Conservation (phyloP, 1,140 invertebrate species). For the Neodiprion lecontei region DNA sequence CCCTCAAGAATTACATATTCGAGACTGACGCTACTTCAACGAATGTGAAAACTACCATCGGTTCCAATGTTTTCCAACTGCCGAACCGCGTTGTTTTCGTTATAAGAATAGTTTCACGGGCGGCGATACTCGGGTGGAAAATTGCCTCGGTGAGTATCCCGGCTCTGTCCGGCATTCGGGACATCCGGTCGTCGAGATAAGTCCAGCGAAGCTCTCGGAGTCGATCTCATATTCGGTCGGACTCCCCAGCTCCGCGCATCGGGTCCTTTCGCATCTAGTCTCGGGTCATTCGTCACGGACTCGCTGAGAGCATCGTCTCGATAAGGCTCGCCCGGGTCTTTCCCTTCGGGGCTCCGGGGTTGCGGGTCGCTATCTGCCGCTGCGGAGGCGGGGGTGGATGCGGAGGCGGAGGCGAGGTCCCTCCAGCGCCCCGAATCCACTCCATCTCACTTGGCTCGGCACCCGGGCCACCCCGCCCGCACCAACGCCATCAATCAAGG, state of each 20-base stretch:
- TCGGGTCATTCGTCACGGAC: constrained; percentile 60
- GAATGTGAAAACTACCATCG: no score
- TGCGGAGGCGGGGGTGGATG: background rate
- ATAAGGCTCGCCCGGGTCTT: constrained; percentile 47
- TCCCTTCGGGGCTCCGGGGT: constrained; percentile 18
- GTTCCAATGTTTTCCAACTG: no score
- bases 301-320: constrained; percentile 57
- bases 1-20: no score
- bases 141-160: no score
- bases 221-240: background rate
- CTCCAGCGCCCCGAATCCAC: constrained; percentile 33
- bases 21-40: no score
- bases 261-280: constrained; percentile 32
- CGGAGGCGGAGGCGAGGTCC: background rate
- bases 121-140: no score
- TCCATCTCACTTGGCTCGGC: constrained; percentile 41
- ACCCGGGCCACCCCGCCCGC: constrained; percentile 37
- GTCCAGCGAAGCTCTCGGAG: background rate
- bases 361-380: constrained; percentile 31
- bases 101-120: no score
- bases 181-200: constrained; percentile 1
- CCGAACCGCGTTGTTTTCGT: no score
- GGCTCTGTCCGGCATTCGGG: background rate
- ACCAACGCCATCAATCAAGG: constrained; percentile 60
- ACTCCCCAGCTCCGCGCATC: background rate